Evolutionary conservation across 2,113 vertebrate genomes (phyloP).

Genomic region (Urocynchramus pylzowi): DNA sequence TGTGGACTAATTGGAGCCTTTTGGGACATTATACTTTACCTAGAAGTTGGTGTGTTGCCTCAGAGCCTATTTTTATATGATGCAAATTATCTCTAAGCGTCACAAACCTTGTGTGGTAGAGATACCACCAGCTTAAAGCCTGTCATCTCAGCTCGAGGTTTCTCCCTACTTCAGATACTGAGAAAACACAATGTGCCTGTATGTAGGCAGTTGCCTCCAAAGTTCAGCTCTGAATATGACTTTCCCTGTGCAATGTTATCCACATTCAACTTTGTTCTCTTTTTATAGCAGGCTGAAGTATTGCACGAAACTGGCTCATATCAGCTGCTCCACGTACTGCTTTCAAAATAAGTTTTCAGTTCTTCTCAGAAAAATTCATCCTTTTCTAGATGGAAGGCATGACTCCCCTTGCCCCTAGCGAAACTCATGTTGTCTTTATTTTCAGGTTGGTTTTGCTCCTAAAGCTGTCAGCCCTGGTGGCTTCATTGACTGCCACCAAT

Average conservation of each 20-base stretch:
- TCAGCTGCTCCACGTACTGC: neutral
- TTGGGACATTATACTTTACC: neutral
- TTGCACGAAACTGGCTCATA: neutral
- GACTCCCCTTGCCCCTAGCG: neutral
- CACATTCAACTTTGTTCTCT: neutral
- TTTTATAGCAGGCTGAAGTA: neutral
- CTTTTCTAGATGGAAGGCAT: neutral
- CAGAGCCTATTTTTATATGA: neutral
- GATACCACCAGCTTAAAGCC: neutral
- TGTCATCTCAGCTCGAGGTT: neutral
- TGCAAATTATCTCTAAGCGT: neutral
- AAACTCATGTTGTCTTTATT: neutral
- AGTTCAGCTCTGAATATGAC: neutral
- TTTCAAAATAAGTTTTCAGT: neutral
- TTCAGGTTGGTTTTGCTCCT: neutral
- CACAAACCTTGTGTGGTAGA: neutral
- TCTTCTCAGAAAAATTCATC: neutral
- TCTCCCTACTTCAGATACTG: neutral
- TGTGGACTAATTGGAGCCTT: neutral
- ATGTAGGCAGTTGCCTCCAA: neutral
- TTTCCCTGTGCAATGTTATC: neutral
- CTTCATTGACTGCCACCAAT: neutral
- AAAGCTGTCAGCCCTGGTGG: neutral
- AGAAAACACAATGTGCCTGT: neutral
- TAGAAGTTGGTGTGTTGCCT: accelerated